A percentile compares a stretch with the other conserved stretches of the same genome.
Conservation (phyloP, 2,113 vertebrate genomes). For the Pteronura brasiliensis region DNA sequence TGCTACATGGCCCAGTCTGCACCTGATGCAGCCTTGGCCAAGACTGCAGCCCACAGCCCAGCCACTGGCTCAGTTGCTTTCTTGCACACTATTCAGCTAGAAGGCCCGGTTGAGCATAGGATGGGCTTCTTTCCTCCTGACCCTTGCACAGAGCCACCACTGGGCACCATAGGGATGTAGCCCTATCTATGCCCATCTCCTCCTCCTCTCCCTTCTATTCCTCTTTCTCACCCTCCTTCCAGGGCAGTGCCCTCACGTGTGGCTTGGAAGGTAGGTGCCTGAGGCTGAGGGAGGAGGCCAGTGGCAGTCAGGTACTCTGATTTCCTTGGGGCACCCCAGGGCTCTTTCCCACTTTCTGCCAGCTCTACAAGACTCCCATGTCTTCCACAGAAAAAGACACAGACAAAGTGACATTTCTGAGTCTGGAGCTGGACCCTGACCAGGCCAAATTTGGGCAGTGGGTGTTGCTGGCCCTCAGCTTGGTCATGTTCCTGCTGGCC, state of each 20-base stretch:
- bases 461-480: constrained; percentile 85
- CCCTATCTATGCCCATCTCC: not conserved
- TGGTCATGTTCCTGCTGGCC: constrained; percentile 82
- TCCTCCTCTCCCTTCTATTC: not conserved
- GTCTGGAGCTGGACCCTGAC: constrained; percentile 77
- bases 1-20: not conserved
- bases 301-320: not conserved
- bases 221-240: not conserved
- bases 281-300: not conserved
- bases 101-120: not conserved
- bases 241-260: not conserved
- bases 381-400: constrained; percentile 14
- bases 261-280: not conserved
- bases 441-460: constrained; percentile 85
- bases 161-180: not conserved
- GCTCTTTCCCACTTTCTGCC: not conserved
- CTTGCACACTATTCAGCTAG: not conserved
- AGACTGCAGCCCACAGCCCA: not conserved
- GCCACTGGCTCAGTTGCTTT: not conserved
- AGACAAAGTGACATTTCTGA: constrained; percentile 84
- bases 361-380: not conserved
- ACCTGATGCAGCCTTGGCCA: not conserved
- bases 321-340: not conserved
- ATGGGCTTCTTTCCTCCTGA: not conserved
- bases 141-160: not conserved